A percentile compares a stretch with the other conserved stretches of the same genome.
Conservation (phyloP, 1,140 invertebrate genomes). For the Chironomus tepperi region DNA sequence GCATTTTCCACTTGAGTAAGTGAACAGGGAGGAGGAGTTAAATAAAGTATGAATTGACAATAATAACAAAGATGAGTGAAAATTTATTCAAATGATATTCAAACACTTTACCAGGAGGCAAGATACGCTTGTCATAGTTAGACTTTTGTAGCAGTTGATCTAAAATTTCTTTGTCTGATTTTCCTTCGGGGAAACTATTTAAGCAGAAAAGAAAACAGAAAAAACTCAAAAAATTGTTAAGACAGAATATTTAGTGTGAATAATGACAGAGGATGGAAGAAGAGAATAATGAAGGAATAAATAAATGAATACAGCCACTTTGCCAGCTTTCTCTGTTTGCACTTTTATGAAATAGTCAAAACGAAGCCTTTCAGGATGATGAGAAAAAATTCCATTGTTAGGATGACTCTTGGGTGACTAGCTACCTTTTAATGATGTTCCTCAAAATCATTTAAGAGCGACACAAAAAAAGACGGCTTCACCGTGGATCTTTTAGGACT, state of each 20-base stretch:
- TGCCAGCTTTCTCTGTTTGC: background rate
- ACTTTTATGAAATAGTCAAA: no score
- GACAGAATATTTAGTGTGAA: background rate
- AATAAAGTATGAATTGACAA: conserved; percentile 16
- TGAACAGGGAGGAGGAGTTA: background rate
- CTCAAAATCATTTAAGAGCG: no score
- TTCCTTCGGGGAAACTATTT: conserved; percentile 69
- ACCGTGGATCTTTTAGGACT: no score
- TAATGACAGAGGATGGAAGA: background rate
- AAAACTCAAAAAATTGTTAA: background rate
- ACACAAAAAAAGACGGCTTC: no score
- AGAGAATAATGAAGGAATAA: background rate
- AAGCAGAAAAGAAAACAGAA: conserved; percentile 37
- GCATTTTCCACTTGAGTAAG: background rate
- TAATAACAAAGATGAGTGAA: conserved; percentile 16
- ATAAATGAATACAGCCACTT: background rate
- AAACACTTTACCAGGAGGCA: conserved; percentile 63
- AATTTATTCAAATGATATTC: conserved; percentile 10
- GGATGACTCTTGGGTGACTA: no score
- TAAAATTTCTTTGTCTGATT: conserved; percentile 82
- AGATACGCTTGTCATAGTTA: conserved; percentile 77
- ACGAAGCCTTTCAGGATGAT: no score
- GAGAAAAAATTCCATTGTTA: no score
- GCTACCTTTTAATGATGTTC: no score
- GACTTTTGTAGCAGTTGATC: conserved; percentile 69